Evolutionary conservation across 35 echinoderm and acorn worm genomes (phyloP), one percentile per base, ranked within the genome.

Genomic region (Strongylocentrotus purpuratus): DNA sequence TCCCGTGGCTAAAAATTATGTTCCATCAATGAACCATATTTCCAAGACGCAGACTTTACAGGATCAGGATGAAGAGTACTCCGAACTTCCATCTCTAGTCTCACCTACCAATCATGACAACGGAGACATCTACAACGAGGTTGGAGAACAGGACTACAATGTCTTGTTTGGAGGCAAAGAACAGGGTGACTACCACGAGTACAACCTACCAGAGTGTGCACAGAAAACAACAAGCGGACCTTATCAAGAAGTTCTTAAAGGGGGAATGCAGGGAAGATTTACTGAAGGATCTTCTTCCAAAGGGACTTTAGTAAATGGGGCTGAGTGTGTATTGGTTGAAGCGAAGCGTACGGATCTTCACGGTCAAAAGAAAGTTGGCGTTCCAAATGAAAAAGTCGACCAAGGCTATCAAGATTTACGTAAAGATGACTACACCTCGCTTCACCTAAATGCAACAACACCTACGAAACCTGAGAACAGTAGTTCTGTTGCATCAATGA

Each of bases 111-210:
- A 18, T 5, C 60, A 20, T 20, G 15, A 15, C 0, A 88, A 7
- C 20, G 86, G 11, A 88, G 86, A 35, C 31, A 88, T 88, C 41
- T 88, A 88, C 41, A 88, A 88, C 32, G 86, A 88, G 31, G 41
- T 88, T 6, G 86, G 86, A 88, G 86, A 88, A 88, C n/a, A 88
- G 11, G 86, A 88, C 28, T 88, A 88, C 25, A 88, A 46, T 46
- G 32, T 33, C 25, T 22, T 88, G 86, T 88, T 88, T 25, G 86
- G 86, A 1, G 86, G 86, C 11, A 88, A 46, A 46, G 86, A 88
- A 88, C 31, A 46, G 32, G 86, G 86, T 33, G 86, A 88, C 32
- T 88, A 88, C 18, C 86, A 88, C 20, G 86, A 88, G 31, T 88
- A 88, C 86, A 46, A 9, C 28, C 31, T 88, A 33, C 86, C 86